phyloP scores from a whole-genome alignment of 1,140 invertebrate genomes.

The Aphelenchoides fujianensis region DNA sequence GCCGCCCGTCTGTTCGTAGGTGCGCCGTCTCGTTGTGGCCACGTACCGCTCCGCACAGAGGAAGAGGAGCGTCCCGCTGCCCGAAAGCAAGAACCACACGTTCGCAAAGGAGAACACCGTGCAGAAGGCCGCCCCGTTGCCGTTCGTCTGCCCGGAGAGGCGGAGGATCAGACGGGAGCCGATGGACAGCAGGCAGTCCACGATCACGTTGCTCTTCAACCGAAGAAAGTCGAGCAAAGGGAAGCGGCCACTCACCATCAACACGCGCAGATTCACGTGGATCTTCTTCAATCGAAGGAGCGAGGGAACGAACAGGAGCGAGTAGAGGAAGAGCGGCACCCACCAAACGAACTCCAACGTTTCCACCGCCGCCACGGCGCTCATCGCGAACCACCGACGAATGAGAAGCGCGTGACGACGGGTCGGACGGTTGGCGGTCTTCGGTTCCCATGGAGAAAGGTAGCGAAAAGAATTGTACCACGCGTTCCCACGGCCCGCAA shows the following conservation, averaged over 20 bases:
- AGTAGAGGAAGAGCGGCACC: slow-evolving; percentile 4
- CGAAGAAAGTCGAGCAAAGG: too few species aligned
- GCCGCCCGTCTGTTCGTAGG: background rate
- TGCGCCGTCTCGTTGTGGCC: background rate
- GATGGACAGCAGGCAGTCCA: background rate
- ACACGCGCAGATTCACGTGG: slow-evolving; percentile 4
- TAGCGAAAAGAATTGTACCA: too few species aligned
- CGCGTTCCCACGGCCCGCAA: too few species aligned
- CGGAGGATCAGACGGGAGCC: slow-evolving; percentile 5
- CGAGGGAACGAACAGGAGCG: background rate
- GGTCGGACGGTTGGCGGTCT: background rate
- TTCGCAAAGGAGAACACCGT: slow-evolving; percentile 9
- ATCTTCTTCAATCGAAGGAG: background rate
- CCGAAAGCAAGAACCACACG: slow-evolving; percentile 9
- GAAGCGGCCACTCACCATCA: too few species aligned
- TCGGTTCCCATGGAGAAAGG: background rate
- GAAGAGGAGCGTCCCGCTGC: background rate
- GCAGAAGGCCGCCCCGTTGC: too few species aligned
- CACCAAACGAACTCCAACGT: slow-evolving; percentile 14
- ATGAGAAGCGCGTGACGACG: too few species aligned
- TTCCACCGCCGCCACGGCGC: background rate
- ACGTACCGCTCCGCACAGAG: slow-evolving; percentile 5
- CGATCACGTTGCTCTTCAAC: slow-evolving; percentile 13
- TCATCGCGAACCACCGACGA: background rate
- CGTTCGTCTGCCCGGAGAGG: background rate